Evolutionary conservation across 2,113 vertebrate genomes (phyloP).

Genomic region (Melanotaenia duboulayi): DNA sequence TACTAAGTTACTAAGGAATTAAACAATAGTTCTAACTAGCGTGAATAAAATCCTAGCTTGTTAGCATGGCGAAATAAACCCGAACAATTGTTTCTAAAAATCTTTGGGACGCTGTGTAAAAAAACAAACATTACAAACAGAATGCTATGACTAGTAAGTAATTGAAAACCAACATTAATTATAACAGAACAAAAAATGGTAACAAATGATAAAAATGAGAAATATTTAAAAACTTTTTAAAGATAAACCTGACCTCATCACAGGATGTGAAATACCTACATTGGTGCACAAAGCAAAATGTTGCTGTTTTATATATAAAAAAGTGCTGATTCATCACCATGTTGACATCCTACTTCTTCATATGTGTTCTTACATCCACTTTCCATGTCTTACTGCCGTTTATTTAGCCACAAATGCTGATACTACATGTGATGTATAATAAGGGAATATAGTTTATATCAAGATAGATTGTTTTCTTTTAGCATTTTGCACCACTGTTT

Average conservation of each 20-base stretch:
- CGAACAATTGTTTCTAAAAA: neutral
- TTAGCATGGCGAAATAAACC: neutral
- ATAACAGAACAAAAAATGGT: neutral
- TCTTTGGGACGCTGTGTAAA: neutral
- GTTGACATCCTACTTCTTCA: neutral
- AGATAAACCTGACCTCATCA: too few species aligned
- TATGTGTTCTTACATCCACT: neutral
- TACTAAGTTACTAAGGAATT: neutral
- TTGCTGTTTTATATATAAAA: neutral
- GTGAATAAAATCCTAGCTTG: neutral
- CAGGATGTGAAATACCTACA: too few species aligned
- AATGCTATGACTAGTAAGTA: neutral
- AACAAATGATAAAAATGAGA: too few species aligned
- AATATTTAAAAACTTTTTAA: too few species aligned
- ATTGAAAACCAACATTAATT: neutral
- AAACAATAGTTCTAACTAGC: neutral
- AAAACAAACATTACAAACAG: neutral
- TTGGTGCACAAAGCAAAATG: too few species aligned
- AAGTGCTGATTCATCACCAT: neutral
- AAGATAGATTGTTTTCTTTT: too few species aligned
- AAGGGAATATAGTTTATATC: too few species aligned
- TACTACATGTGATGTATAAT: too few species aligned
- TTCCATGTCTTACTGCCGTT: neutral
- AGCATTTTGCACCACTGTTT: too few species aligned
- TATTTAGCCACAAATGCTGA: too few species aligned